Percentiles rank a stretch among this genome's conserved stretches.
phyloP scores from a whole-genome alignment of 53 echinoderm and acorn worm genomes.

The Arbacia lixula region DNA sequence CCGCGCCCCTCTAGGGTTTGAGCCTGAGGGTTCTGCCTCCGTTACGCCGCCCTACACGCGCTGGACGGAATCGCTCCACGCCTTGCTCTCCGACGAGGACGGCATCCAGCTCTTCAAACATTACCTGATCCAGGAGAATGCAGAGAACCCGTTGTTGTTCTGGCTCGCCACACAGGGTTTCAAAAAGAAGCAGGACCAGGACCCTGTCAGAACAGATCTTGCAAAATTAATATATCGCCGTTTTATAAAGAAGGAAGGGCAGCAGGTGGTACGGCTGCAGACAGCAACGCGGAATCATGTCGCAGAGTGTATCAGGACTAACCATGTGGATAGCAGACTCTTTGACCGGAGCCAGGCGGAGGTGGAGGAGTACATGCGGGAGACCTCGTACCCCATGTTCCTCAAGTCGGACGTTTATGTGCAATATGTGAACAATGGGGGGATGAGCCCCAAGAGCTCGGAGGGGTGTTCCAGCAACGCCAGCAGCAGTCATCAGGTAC shows the following conservation, averaged over 20 bases:
- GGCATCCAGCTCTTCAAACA: constrained; percentile 87
- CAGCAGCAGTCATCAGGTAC: constrained; percentile 60
- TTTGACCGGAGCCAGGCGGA: constrained; percentile 92
- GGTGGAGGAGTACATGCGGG: constrained; percentile 85
- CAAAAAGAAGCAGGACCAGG: constrained; percentile 76
- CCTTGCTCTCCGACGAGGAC: constrained; percentile 89
- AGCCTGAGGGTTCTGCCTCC: constrained; percentile 95
- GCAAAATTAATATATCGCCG: constrained; percentile 92
- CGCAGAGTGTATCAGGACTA: constrained; percentile 80
- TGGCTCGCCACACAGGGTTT: constrained; percentile 97
- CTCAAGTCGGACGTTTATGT: constrained; percentile 96
- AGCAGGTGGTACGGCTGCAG: constrained; percentile 76
- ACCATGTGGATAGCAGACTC: constrained; percentile 68
- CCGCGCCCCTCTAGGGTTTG: constrained; percentile 85
- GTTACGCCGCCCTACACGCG: constrained; percentile 94
- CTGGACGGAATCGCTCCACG: constrained; percentile 92
- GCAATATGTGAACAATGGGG: constrained; percentile 99
- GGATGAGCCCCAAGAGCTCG: constrained; percentile 83
- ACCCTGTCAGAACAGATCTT: constrained; percentile 79
- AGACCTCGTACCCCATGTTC: constrained; percentile 94
- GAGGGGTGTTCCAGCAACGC: constrained; percentile 85
- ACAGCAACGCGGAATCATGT: constrained; percentile 73
- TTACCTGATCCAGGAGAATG: constrained; percentile 86
- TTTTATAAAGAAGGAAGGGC: constrained; percentile 90
- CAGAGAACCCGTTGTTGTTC: constrained; percentile 88